phyloP scores from a whole-genome alignment of 2,113 vertebrate species.

The Cyrtonyx montezumae region DNA sequence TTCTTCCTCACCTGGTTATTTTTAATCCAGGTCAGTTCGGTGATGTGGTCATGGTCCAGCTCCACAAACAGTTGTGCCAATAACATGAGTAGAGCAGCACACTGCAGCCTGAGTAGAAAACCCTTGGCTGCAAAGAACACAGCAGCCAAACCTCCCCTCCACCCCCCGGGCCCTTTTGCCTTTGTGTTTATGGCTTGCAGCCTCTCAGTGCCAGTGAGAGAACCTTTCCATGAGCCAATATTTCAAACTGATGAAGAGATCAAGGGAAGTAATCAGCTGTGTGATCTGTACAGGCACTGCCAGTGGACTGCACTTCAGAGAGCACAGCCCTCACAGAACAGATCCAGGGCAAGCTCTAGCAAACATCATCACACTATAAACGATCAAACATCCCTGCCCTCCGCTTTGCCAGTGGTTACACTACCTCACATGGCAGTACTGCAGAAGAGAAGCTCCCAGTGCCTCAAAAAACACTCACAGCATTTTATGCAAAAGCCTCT shows the following conservation, averaged over 20 bases:
- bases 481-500: neutral
- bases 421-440: neutral
- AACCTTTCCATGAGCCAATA: neutral
- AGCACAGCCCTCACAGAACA: neutral
- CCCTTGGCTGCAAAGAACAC: neutral
- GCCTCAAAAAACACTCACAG: neutral
- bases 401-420: neutral
- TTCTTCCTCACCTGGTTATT: neutral
- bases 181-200: neutral
- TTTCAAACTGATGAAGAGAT: neutral
- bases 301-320: neutral
- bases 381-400: neutral
- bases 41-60: fast-evolving
- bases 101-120: neutral
- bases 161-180: neutral
- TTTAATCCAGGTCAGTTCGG: neutral
- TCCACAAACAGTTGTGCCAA: neutral
- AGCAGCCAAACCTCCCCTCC: neutral
- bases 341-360: neutral
- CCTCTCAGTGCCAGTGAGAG: neutral
- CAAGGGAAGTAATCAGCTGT: neutral
- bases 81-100: neutral
- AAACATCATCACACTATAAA: neutral
- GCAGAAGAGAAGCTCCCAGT: neutral
- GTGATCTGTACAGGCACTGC: neutral